Evolutionary conservation across 2,797 vertebrate genomes (phyloP), one percentile per base, ranked within the genome.

Genomic region (Heliangelus exortis): DNA sequence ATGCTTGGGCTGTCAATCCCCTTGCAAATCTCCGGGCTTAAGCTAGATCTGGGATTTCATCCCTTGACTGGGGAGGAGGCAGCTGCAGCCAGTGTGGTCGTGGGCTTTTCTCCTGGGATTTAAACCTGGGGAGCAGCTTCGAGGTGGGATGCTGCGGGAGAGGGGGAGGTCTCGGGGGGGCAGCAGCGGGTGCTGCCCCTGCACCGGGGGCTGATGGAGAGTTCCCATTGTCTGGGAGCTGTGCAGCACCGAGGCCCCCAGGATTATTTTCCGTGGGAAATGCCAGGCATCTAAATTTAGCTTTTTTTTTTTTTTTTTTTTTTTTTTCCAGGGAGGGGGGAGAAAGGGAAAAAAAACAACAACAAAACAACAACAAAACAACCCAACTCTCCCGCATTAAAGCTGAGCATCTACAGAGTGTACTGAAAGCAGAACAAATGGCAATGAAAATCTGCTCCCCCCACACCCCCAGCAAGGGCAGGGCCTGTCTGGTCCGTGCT

Each of bases 211-310:
- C 14, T 33, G 63, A 72, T 7, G 58, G 28, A n/a, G n/a, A 89
- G 15, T 15, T n/a, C 29, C 10, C 54, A 19, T 33, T 16, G 1
- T 14, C 71, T 13, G 72, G 47, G 39, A 10, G 43, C 67, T 0
- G 21, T 0, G 1, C 13, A 28, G 29, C 3, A 2, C 7, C 0
- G 3, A 50, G 54, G 31, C 15, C 41, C 25, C 20, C 2, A 2
- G 34, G 68, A 29, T 47, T 33, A 59, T 80, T 80, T 82, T 51
- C 50, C 63, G 59, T 50, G 66, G 65, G 73, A 87, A 87, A 77
- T 61, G 47, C 45, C 82, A 61, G 31, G 41, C 26, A 36, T 63
- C 74, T 77, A 87, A 89, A 73, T 73, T 55, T 68, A 90, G 51
- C 11, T 6, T 14, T 81, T 76, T 41, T 41, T 14, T 41, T 14